These are phyloP conservation scores for Phyto melanocephala DNA, from an alignment of 2,888 invertebrate genomes.

Conservation along the genomic window DNA sequence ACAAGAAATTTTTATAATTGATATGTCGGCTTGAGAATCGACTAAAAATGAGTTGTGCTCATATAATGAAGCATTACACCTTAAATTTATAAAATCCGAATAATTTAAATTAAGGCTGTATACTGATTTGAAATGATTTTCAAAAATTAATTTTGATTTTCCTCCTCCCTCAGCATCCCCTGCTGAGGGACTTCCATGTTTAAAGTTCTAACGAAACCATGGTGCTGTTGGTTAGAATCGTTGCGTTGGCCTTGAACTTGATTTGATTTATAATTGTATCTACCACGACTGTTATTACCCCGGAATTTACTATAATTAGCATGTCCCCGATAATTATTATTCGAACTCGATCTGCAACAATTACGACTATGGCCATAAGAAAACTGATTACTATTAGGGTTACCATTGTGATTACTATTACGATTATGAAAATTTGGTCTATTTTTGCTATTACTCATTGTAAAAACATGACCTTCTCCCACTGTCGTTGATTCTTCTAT, in stretches of 20 bases:
- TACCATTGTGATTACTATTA: neutral
- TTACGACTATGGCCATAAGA: neutral
- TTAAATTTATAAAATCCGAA: slow-evolving; percentile 6
- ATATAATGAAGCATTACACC: neutral
- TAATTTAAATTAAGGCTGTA: neutral
- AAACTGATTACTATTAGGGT: no score
- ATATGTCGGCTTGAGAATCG: no score
- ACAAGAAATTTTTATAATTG: neutral
- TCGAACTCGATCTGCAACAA: neutral
- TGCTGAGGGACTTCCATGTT: no score
- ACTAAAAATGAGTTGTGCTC: neutral
- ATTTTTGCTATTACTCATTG: neutral
- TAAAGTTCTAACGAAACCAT: neutral
- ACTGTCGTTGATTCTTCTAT: neutral
- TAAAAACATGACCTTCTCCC: neutral
- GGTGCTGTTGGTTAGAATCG: neutral
- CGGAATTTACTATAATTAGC: neutral
- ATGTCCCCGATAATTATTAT: neutral
- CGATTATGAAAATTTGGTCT: neutral
- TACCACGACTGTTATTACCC: neutral
- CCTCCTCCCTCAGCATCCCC: neutral
- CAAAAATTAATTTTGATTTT: neutral
- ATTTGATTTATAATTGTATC: neutral
- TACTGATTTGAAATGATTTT: neutral
- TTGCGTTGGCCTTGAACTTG: neutral